A percentile compares a stretch with the other conserved stretches of the same genome.
These are phyloP conservation scores for Drosophila suzukii DNA, from an alignment of 1,140 invertebrate species.

Conservation along the genomic window DNA sequence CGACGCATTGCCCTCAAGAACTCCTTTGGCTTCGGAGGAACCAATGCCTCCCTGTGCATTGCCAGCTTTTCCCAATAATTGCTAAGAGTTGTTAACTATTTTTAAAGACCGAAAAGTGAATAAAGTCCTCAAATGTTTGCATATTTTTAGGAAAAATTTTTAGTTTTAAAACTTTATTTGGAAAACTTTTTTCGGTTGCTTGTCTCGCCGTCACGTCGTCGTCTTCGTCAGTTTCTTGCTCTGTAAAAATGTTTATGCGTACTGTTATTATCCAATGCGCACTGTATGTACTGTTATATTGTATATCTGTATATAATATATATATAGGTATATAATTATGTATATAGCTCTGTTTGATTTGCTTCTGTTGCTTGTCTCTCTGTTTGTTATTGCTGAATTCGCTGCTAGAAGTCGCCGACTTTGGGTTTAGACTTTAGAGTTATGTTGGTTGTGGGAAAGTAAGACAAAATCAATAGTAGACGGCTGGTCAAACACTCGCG, in stretches of 20 bases:
- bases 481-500: constrained; percentile 1
- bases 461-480: constrained; percentile 6
- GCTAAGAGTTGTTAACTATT: constrained; percentile 22
- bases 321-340: constrained; percentile 72
- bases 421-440: background rate
- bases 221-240: constrained; percentile 43
- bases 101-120: constrained; percentile 36
- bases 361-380: constrained; percentile 75
- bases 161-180: constrained; percentile 84
- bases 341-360: constrained; percentile 83
- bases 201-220: constrained; percentile 35
- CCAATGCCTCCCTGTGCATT: constrained; percentile 96
- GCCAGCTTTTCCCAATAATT: constrained; percentile 49
- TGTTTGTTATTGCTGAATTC: constrained; percentile 37
- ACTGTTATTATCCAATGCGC: constrained; percentile 58
- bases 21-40: constrained; percentile 99
- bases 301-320: constrained; percentile 73
- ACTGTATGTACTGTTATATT: constrained; percentile 64
- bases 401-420: constrained; percentile 14
- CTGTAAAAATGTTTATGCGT: constrained; percentile 74
- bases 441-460: constrained; percentile 10
- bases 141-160: constrained; percentile 79
- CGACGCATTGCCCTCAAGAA: constrained; percentile 96
- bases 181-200: constrained; percentile 78
- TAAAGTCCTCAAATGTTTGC: constrained; percentile 50